phyloP scores from a whole-genome alignment of 2,113 vertebrate genomes.

The Mohoua ochrocephala region DNA sequence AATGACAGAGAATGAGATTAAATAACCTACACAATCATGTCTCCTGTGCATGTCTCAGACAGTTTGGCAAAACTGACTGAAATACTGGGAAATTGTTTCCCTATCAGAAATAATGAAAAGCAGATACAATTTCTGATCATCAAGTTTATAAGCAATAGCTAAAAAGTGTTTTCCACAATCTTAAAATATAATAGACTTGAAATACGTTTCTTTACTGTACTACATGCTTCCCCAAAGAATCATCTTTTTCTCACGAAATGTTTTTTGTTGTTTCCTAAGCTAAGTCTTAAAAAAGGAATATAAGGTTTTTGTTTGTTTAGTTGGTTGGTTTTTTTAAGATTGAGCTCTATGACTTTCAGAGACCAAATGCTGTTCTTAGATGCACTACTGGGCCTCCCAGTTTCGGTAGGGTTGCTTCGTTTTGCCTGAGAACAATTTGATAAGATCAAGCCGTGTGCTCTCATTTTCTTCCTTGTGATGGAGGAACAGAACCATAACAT shows the following conservation, averaged over 20 bases:
- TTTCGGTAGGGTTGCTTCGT: neutral
- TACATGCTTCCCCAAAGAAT: neutral
- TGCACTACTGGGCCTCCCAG: neutral
- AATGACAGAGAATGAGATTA: neutral
- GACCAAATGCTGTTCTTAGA: neutral
- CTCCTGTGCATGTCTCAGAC: neutral
- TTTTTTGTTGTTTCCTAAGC: neutral
- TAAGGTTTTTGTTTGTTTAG: neutral
- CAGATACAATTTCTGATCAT: neutral
- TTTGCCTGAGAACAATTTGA: conserved; percentile 10
- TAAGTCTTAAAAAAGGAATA: neutral
- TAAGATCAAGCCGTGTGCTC: neutral
- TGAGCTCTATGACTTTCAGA: neutral
- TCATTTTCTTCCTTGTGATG: conserved; percentile 35
- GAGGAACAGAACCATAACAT: conserved; percentile 52
- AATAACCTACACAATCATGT: neutral
- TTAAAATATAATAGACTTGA: neutral
- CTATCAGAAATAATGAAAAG: neutral
- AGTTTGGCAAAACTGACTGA: neutral
- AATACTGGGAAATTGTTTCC: neutral
- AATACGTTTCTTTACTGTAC: neutral
- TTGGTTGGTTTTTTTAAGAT: neutral
- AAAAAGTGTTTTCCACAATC: neutral
- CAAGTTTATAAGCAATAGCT: neutral
- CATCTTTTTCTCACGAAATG: neutral